Conservation (phyloP, 2,797 vertebrate genomes). For the Kryptolebias ocellatus region DNA sequence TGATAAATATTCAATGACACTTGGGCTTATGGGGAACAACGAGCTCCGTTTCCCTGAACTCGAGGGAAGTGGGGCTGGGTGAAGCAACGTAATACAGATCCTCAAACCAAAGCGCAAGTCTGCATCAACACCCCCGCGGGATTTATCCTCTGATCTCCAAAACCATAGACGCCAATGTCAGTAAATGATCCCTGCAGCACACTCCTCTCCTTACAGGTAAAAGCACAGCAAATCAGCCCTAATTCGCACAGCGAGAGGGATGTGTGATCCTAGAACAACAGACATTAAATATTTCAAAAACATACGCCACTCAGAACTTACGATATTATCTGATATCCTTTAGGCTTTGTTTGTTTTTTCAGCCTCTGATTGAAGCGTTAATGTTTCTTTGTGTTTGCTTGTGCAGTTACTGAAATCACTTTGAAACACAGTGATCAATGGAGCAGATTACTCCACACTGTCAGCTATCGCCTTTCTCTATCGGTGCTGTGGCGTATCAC, state of each 20-base stretch:
- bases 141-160: slow-evolving; percentile 79
- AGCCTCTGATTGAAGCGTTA: slow-evolving; percentile 51
- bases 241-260: slow-evolving; percentile 29
- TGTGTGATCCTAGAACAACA: slow-evolving; percentile 31
- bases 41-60: slow-evolving; percentile 75
- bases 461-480: slow-evolving; percentile 84
- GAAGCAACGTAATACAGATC: slow-evolving; percentile 76
- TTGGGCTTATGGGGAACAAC: slow-evolving; percentile 79
- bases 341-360: slow-evolving; percentile 18
- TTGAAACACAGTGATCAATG: slow-evolving; percentile 82
- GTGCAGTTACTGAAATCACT: slow-evolving; percentile 75
- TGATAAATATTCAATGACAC: slow-evolving; percentile 86
- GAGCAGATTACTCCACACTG: slow-evolving; percentile 83
- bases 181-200: slow-evolving; percentile 70
- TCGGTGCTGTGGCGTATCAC: slow-evolving; percentile 64
- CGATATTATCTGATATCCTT: not conserved
- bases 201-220: slow-evolving; percentile 72
- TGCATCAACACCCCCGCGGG: slow-evolving; percentile 74
- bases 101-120: slow-evolving; percentile 71
- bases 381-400: slow-evolving; percentile 64
- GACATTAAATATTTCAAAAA: slow-evolving; percentile 19
- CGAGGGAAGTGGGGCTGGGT: slow-evolving; percentile 72
- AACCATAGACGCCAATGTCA: slow-evolving; percentile 71
- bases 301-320: slow-evolving; percentile 6
- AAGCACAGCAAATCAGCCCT: slow-evolving; percentile 44